Evolutionary conservation across 2,797 vertebrate species (phyloP).

Genomic region (Geotrypetes seraphini): DNA sequence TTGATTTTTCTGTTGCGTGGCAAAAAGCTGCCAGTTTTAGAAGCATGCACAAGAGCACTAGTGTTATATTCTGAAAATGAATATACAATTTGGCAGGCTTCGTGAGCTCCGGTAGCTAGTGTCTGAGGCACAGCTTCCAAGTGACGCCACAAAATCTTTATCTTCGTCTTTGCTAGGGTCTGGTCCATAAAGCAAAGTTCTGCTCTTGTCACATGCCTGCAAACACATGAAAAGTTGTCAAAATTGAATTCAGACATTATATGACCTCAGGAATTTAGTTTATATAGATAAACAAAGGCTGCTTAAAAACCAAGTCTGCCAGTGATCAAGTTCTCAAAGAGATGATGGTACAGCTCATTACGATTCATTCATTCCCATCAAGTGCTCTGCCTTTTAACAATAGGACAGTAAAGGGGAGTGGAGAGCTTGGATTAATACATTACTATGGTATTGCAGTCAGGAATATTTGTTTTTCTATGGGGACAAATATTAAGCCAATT

Average conservation of each 20-base stretch:
- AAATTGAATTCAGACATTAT: too few species aligned
- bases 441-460: too few species aligned
- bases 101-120: background rate
- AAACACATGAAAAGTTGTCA: conserved; percentile 4
- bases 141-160: too few species aligned
- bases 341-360: too few species aligned
- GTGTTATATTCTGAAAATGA: conserved; percentile 6
- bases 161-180: background rate
- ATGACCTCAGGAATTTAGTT: too few species aligned
- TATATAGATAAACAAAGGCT: background rate
- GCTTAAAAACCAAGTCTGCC: background rate
- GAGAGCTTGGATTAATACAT: too few species aligned
- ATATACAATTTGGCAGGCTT: background rate
- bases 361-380: too few species aligned
- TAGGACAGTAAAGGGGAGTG: too few species aligned
- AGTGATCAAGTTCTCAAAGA: too few species aligned
- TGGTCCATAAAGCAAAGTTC: background rate
- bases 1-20: conserved; percentile 15
- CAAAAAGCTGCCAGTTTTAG: conserved; percentile 15
- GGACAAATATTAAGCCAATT: too few species aligned
- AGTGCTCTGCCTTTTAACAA: too few species aligned
- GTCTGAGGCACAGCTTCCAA: conserved; percentile 9
- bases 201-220: conserved; percentile 47
- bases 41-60: conserved; percentile 6
- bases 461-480: too few species aligned